These are phyloP conservation scores for Magallana ariakensis DNA, from an alignment of 1,140 invertebrate species.

Conservation along the genomic window DNA sequence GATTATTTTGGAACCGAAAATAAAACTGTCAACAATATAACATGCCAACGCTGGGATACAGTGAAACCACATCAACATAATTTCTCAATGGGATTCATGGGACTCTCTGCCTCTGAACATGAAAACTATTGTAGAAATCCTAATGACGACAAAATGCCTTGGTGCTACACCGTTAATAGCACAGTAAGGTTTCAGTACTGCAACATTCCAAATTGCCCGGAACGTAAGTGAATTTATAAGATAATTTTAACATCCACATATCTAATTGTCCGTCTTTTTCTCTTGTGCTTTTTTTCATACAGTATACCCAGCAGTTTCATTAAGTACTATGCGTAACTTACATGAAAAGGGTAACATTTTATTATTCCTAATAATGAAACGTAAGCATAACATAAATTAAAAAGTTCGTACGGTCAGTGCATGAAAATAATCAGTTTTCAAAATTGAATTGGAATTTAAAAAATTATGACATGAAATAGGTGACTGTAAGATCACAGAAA, in stretches of 20 bases:
- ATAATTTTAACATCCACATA: neutral
- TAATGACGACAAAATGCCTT: neutral
- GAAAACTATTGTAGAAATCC: slow-evolving; percentile 31
- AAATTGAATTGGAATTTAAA: neutral
- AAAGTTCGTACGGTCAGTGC: too few relatives aligned
- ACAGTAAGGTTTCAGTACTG: neutral
- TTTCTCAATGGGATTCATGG: neutral
- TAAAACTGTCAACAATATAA: neutral
- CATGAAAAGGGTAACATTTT: too few relatives aligned
- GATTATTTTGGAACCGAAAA: neutral
- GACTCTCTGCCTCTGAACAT: neutral
- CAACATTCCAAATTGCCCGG: neutral
- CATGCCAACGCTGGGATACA: neutral
- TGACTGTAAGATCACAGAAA: neutral
- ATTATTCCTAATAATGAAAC: too few relatives aligned
- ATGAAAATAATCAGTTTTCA: too few relatives aligned
- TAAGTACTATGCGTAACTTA: too few relatives aligned
- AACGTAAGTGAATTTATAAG: neutral
- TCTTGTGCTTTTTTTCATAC: too few relatives aligned
- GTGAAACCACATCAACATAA: neutral
- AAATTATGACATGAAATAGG: neutral
- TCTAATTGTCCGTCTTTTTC: too few relatives aligned
- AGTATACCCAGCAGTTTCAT: too few relatives aligned
- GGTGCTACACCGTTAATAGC: slow-evolving; percentile 3
- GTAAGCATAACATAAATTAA: too few relatives aligned